phyloP scores from a whole-genome alignment of 2,888 invertebrate genomes.

The Aleiodes alternator region DNA sequence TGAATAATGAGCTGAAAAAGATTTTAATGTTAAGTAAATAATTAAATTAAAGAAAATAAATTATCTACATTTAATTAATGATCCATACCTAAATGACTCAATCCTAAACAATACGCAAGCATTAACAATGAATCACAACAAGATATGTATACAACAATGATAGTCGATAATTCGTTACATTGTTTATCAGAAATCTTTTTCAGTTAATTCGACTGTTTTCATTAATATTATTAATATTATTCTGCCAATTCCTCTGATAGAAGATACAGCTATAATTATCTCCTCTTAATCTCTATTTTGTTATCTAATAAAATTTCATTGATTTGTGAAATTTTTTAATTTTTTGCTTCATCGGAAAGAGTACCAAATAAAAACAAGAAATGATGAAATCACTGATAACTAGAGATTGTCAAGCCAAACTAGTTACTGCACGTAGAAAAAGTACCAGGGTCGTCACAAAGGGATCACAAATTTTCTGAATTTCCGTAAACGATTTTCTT shows the following conservation, averaged over 20 bases:
- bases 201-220: constrained; percentile 13
- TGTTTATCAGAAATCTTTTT: constrained; percentile 39
- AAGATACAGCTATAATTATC: too few relatives aligned
- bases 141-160: constrained; percentile 75
- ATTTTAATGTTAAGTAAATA: constrained; percentile 58
- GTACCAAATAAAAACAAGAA: constrained; percentile 13
- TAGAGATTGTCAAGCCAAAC: constrained; percentile 69
- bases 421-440: constrained; percentile 60
- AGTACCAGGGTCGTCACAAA: too few relatives aligned
- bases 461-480: too few relatives aligned
- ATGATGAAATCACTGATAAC: constrained; percentile 36
- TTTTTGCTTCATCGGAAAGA: constrained; percentile 9
- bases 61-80: constrained; percentile 74
- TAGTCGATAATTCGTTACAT: constrained; percentile 57
- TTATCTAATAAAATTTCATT: constrained; percentile 37
- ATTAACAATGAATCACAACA: constrained; percentile 76
- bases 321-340: constrained; percentile 34
- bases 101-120: constrained; percentile 76
- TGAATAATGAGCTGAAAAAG: constrained; percentile 66
- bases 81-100: constrained; percentile 76
- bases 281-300: constrained; percentile 54
- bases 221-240: constrained; percentile 45
- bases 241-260: constrained; percentile 64
- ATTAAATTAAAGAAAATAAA: not conserved
- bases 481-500: too few relatives aligned